A percentile compares a stretch with the other conserved stretches of the same genome.
Evolutionary conservation across 2,888 invertebrate genomes (phyloP).

Genomic region (Stenodera caucasica): DNA sequence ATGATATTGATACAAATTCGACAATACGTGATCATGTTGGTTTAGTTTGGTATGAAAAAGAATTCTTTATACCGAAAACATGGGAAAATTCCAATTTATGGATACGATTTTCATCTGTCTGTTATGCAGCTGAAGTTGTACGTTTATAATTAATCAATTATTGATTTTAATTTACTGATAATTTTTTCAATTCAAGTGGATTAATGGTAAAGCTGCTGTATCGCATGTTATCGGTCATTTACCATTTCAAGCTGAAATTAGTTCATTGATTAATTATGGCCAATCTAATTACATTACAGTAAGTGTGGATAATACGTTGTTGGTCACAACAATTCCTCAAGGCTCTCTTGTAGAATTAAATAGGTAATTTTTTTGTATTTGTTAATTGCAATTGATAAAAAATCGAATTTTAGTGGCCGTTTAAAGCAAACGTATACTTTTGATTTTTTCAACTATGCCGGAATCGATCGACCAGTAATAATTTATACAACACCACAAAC

Average conservation of each 20-base stretch:
- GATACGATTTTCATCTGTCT: constrained; percentile 90
- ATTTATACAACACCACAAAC: constrained; percentile 81
- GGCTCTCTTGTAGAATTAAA: constrained; percentile 69
- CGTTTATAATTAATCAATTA: too few species aligned
- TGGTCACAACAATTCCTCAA: constrained; percentile 85
- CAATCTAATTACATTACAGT: too few species aligned
- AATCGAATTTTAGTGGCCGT: constrained; percentile 31
- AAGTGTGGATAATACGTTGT: constrained; percentile 92
- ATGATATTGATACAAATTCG: constrained; percentile 83
- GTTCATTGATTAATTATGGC: constrained; percentile 69
- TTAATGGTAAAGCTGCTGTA: constrained; percentile 74
- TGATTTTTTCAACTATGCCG: constrained; percentile 98
- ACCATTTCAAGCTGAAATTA: constrained; percentile 88
- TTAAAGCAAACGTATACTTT: constrained; percentile 77
- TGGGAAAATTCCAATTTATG: constrained; percentile 76
- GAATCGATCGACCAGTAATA: constrained; percentile 89
- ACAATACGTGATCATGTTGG: constrained; percentile 88
- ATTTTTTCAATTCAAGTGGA: too few species aligned
- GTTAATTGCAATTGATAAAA: background rate
- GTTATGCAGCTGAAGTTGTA: constrained; percentile 87
- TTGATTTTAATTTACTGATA: too few species aligned
- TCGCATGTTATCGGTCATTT: constrained; percentile 96
- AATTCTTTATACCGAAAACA: constrained; percentile 75
- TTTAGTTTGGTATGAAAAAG: constrained; percentile 90
- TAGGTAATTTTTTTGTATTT: constrained; percentile 53